phyloP scores from a whole-genome alignment of 1,140 invertebrate species.

The Hermetia illucens region DNA sequence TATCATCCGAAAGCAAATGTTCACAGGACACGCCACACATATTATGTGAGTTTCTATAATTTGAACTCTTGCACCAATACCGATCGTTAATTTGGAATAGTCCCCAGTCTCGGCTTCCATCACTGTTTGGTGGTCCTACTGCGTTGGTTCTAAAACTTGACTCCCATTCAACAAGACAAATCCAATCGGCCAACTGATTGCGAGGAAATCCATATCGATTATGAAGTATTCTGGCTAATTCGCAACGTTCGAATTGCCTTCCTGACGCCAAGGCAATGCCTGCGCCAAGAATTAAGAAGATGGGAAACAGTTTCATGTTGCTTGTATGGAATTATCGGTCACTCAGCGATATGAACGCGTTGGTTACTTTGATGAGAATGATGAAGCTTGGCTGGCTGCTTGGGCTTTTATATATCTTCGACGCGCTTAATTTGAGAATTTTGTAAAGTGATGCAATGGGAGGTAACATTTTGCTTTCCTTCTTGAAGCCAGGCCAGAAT shows the following conservation, averaged over 20 bases:
- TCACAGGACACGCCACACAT: slow-evolving; percentile 17
- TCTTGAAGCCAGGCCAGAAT: no score
- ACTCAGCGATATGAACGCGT: no score
- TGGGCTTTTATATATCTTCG: no score
- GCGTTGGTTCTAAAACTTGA: slow-evolving; percentile 32
- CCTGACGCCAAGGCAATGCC: no score
- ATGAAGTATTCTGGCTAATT: slow-evolving; percentile 14
- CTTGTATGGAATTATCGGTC: no score
- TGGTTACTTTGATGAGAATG: no score
- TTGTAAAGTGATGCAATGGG: no score
- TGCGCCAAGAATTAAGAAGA: no score
- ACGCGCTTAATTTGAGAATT: no score
- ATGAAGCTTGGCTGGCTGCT: no score
- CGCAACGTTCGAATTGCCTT: slow-evolving; percentile 11
- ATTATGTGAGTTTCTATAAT: slow-evolving; percentile 16
- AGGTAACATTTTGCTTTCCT: no score
- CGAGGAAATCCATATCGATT: slow-evolving; percentile 15
- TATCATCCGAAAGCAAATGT: slow-evolving; percentile 18
- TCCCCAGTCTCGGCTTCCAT: slow-evolving; percentile 40
- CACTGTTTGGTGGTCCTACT: slow-evolving; percentile 31
- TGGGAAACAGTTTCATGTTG: no score
- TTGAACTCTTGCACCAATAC: slow-evolving; percentile 33
- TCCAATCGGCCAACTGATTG: slow-evolving; percentile 27
- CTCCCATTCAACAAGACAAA: slow-evolving; percentile 38
- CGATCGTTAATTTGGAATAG: slow-evolving; percentile 43